Percentiles rank a stretch among this genome's conserved stretches.
Conservation (phyloP, 2,113 vertebrate species). For the Otus sunia region DNA sequence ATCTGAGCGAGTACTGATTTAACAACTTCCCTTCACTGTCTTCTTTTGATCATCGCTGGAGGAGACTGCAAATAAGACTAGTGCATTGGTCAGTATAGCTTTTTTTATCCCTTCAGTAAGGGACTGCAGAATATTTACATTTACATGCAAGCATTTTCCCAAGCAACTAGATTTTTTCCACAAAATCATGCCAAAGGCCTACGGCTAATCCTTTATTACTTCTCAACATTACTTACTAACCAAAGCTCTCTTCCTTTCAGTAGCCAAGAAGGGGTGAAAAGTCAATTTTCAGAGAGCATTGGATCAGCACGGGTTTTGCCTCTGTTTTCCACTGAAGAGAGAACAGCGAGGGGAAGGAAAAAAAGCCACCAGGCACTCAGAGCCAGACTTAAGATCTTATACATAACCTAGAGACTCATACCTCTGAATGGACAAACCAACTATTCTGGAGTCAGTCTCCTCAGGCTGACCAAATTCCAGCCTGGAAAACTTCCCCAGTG, state of each 20-base stretch:
- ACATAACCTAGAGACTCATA: neutral
- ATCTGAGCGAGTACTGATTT: neutral
- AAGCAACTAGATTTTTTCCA: neutral
- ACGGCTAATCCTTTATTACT: neutral
- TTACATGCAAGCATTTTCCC: neutral
- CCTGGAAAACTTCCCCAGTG: neutral
- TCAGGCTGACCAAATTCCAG: conserved; percentile 11
- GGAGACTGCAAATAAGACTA: neutral
- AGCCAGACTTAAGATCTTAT: neutral
- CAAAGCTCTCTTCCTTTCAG: neutral
- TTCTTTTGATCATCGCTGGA: neutral
- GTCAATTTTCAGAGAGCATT: neutral
- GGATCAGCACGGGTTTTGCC: neutral
- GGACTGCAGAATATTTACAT: neutral
- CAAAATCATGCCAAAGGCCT: neutral
- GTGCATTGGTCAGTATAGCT: neutral
- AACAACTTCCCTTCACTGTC: neutral
- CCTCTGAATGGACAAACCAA: conserved; percentile 1
- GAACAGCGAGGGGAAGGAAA: neutral
- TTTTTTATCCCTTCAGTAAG: neutral
- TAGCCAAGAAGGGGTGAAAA: neutral
- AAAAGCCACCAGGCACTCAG: neutral
- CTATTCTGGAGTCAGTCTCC: neutral
- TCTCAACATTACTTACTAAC: neutral
- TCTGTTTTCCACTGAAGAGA: neutral